Evolutionary conservation across 2,113 vertebrate genomes (phyloP).

Genomic region (Leptosomus discolor): DNA sequence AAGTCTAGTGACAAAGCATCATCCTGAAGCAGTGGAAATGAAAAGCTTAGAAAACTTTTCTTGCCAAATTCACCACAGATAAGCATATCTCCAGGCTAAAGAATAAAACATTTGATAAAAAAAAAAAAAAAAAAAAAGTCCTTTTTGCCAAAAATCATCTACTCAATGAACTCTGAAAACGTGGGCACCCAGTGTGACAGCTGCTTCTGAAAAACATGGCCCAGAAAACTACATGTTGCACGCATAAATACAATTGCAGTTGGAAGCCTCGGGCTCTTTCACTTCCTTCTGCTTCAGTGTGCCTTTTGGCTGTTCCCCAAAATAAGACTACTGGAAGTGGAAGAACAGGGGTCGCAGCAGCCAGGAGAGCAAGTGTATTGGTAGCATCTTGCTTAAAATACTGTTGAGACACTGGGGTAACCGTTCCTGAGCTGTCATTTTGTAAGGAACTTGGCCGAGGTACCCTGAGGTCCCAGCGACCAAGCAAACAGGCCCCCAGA

Average conservation of each 20-base stretch:
- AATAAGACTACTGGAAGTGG: not conserved
- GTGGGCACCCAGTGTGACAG: not conserved
- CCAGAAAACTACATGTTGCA: not conserved
- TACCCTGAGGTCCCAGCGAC: not conserved
- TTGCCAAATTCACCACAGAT: constrained; percentile 17
- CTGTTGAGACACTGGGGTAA: not conserved
- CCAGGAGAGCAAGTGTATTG: not conserved
- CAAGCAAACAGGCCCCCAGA: not conserved
- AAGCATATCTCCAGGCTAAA: not conserved
- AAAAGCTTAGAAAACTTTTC: not conserved
- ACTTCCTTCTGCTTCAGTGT: not conserved
- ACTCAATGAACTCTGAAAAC: not conserved
- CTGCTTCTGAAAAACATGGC: not conserved
- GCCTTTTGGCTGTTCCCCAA: not conserved
- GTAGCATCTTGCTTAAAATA: not conserved
- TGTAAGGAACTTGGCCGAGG: not conserved
- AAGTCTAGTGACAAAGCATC: not conserved
- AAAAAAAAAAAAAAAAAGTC: not conserved
- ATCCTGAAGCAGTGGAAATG: not conserved
- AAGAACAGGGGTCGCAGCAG: not conserved
- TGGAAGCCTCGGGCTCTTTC: not conserved
- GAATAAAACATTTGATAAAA: not conserved
- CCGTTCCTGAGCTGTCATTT: not conserved
- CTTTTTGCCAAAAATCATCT: not conserved
- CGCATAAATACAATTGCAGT: not conserved